A percentile compares a stretch with the other conserved stretches of the same genome.
These are phyloP conservation scores for Brotula barbata DNA, from an alignment of 2,797 vertebrate species.

Conservation along the genomic window DNA sequence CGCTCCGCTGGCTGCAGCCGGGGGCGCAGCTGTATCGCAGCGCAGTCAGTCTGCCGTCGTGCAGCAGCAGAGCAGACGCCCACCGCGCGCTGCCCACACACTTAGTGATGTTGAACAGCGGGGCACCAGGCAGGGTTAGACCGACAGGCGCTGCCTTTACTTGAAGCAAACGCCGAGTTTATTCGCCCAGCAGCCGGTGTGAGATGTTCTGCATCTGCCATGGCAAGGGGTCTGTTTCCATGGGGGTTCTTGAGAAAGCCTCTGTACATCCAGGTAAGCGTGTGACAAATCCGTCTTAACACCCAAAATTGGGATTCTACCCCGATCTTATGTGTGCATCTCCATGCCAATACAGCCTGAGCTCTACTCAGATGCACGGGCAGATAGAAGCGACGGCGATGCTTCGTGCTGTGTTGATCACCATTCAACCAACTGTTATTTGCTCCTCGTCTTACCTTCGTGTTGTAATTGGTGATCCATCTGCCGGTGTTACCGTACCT, in stretches of 20 bases:
- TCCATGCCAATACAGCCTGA: background rate
- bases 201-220: conserved; percentile 85
- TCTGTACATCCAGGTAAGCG: conserved; percentile 86
- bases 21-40: conserved; percentile 12
- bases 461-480: background rate
- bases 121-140: conserved; percentile 5
- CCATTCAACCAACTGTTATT: accelerated
- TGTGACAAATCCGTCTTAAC: conserved; percentile 32
- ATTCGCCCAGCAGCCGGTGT: conserved; percentile 64
- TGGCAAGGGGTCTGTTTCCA: conserved; percentile 87
- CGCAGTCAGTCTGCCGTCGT: conserved; percentile 36
- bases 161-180: conserved; percentile 18
- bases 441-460: conserved; percentile 5
- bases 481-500: background rate
- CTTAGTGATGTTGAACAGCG: background rate
- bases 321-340: background rate
- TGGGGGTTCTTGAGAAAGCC: conserved; percentile 86
- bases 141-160: conserved; percentile 23
- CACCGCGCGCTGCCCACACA: conserved; percentile 8
- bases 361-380: background rate
- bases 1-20: conserved; percentile 43
- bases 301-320: conserved; percentile 3
- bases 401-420: background rate
- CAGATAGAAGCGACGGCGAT: background rate
- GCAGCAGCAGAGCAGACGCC: conserved; percentile 21